These are phyloP conservation scores for Tinea trinotella DNA, from an alignment of 2,888 invertebrate species.

Conservation along the genomic window DNA sequence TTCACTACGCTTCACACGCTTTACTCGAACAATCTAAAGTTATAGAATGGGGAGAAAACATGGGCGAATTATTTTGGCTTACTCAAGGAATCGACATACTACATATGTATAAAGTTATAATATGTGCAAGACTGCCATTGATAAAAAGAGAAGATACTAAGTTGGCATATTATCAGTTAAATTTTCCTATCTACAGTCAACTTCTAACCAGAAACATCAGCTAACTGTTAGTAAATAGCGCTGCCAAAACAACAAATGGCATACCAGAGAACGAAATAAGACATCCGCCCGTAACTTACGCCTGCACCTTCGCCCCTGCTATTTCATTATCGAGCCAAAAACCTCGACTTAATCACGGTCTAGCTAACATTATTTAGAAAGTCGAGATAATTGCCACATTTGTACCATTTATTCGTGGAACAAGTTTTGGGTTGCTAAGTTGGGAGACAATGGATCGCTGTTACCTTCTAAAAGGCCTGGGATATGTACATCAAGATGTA, in stretches of 20 bases:
- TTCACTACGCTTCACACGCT: too few species aligned
- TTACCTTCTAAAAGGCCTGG: constrained; percentile 4
- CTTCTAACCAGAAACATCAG: too few species aligned
- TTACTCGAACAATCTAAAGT: too few species aligned
- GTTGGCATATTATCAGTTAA: too few species aligned
- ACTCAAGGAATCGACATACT: too few species aligned
- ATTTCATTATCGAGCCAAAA: constrained; percentile 27
- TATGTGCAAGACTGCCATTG: too few species aligned
- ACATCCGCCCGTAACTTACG: constrained; percentile 29
- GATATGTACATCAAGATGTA: background rate
- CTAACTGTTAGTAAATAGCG: constrained; percentile 50
- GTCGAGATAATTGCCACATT: constrained; percentile 55
- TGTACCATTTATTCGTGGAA: constrained; percentile 32
- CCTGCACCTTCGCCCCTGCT: constrained; percentile 21
- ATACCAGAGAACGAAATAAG: constrained; percentile 48
- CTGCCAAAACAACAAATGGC: constrained; percentile 41
- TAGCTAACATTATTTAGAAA: constrained; percentile 44
- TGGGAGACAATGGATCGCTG: constrained; percentile 20
- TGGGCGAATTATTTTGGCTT: too few species aligned
- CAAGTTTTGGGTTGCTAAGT: constrained; percentile 20
- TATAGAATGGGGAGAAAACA: too few species aligned
- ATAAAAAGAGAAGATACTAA: too few species aligned
- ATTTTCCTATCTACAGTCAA: too few species aligned
- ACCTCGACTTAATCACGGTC: constrained; percentile 54
- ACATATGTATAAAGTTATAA: too few species aligned